Evolutionary conservation across 2,113 vertebrate genomes (phyloP), one percentile per base, ranked within the genome.

Genomic region (Corythoichthys haematopterus): DNA sequence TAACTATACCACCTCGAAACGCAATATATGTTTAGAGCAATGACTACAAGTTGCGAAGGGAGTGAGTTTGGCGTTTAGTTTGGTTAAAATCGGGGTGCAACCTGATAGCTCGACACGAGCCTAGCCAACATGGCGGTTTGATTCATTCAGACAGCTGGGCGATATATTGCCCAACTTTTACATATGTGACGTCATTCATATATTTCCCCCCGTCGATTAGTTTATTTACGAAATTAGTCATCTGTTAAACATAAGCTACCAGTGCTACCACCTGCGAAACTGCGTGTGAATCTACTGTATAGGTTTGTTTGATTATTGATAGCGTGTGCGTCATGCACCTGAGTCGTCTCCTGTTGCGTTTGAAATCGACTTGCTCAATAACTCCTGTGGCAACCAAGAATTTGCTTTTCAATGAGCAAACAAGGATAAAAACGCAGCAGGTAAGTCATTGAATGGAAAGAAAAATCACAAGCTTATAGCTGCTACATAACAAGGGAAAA

Each of bases 121-220:
- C 33, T 1, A 28, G 60, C 60, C 11, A 46, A 46, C 40, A 33
- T 62, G 40, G 60, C 60, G 20, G 60, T 9, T 61, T 43, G 58
- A 43, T 61, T 61, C 9, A 62, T 62, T 14, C 13, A 12, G 43
- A 62, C 60, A 62, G 60, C 40, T 62, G 20, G 14, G 60, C 20
- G 12, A 28, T 46, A 13, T 4, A 10, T 45, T 5, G 3, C 9
- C 4, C 7, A 43, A 61, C 38, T n/a, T n/a, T n/a, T n/a, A n/a
- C n/a, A 28, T 56, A 62, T 33, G 12, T 62, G 6, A 46, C n/a
- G 43, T 62, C 12, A 14, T 13, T 1, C 0, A 10, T n/a, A 2
- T 40, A 20, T 20, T n/a, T n/a, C 11, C 37, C 9, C 28, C 3
- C 1, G 6, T 51, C 15, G 1, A 33, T 11, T 33, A 33, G 55